Base-by-base conservation (phyloP, 2,888 invertebrate genomes). In the Chrysolina haemoptera region DNA sequence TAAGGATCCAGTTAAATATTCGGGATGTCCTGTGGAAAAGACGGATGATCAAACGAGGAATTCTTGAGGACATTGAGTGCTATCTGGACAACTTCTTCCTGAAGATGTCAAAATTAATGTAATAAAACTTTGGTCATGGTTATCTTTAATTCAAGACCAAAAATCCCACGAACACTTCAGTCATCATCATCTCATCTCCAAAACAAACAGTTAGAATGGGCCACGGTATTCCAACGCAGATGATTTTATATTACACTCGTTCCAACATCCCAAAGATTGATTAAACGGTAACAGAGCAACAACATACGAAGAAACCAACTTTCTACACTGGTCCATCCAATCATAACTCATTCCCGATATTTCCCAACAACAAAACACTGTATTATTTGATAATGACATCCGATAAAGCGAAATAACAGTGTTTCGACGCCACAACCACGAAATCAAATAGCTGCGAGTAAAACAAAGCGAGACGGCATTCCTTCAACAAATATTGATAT, bases 401-500 rank as follows among this genome's bases (percentile, higher is more conserved):
- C 20, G 53, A 53, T 53, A 53, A 53, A 53, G 20, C 53, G 53
- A 53, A 53, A 53, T 53, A 53, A 53, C 53, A 53, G 53, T 53
- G 22, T 53, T 63, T 62, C 48, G 63, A 68, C 41, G 67, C 20
- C 22, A 18, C 5, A 53, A 5, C 53, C 53, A 53, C 53, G 53
- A 53, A 53, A 53, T 66, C 59, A 70, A 73, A 69, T 70, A 70
- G 70, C 70, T 70, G 18, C 41, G 20, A 66, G 74, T 43, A 20
- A 18, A 65, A 70, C 70, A 48, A 74, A 68, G 67, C 70, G 48
- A 18, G 70, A 70, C 79, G 75, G 71, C 79, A 79, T 81, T 82
- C 81, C 79, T 76, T 76, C 73, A 75, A 77, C 78, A 77, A 80
- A 80, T 80, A 81, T 81, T 81, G 81, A 81, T 82, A 81, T 81